phyloP scores from a whole-genome alignment of 2,113 vertebrate genomes.

The Sylvilagus bachmani region DNA sequence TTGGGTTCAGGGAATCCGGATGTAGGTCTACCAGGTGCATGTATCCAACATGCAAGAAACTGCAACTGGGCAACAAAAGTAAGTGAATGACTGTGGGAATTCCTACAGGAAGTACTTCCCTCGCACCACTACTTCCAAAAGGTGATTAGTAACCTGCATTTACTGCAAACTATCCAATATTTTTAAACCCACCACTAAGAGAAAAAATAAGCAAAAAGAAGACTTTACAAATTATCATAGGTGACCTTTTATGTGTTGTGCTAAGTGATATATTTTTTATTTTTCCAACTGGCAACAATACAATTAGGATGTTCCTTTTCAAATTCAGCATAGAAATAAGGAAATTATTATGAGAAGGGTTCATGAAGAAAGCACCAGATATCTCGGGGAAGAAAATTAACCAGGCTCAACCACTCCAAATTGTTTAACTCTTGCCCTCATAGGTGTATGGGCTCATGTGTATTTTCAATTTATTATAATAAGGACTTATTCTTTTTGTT shows the following conservation, averaged over 20 bases:
- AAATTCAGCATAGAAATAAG: background rate
- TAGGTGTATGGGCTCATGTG: background rate
- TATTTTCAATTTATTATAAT: background rate
- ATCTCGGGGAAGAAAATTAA: background rate
- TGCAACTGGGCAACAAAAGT: background rate
- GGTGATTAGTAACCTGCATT: background rate
- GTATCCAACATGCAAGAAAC: background rate
- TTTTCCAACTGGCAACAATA: background rate
- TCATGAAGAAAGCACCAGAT: background rate
- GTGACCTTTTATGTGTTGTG: background rate
- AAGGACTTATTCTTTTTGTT: background rate
- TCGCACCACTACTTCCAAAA: background rate
- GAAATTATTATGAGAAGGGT: background rate
- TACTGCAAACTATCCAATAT: background rate
- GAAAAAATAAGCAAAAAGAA: background rate
- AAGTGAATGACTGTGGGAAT: background rate
- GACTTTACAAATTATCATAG: background rate
- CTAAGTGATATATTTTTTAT: conserved; percentile 18
- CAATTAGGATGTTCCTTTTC: background rate
- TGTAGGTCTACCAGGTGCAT: background rate
- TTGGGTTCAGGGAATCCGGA: background rate
- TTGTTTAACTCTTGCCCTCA: background rate
- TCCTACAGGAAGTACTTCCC: background rate
- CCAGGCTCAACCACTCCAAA: background rate
- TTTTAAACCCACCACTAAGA: conserved; percentile 22